phyloP scores from a whole-genome alignment of 2,797 vertebrate species.

The Mus spretus region DNA sequence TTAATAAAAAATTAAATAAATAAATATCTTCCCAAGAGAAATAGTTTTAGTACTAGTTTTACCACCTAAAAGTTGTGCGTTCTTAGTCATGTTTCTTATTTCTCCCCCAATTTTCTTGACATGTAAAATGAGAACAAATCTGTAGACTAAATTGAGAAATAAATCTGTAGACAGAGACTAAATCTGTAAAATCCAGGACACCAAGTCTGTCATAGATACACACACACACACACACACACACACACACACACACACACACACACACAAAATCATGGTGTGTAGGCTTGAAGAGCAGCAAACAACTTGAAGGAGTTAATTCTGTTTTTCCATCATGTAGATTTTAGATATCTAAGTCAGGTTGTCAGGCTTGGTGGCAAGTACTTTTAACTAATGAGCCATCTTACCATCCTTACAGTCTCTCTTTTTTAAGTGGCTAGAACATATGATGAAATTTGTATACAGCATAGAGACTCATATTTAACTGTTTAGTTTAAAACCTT shows the following conservation, averaged over 20 bases:
- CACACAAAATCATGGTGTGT: neutral
- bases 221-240: neutral
- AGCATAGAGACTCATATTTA: neutral
- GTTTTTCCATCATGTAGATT: neutral
- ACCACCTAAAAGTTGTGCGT: neutral
- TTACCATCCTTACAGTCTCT: neutral
- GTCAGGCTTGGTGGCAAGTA: neutral
- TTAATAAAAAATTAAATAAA: neutral
- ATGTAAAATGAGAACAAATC: neutral
- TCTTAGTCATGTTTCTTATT: neutral
- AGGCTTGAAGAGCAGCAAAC: neutral
- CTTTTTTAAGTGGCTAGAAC: neutral
- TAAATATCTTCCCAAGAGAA: neutral
- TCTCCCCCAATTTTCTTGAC: slow-evolving; percentile 16
- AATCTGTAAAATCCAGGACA: neutral
- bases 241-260: too few relatives aligned
- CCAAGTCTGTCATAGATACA: neutral
- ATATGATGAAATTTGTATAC: neutral
- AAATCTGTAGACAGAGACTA: neutral
- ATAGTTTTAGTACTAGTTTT: neutral
- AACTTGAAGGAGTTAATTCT: neutral
- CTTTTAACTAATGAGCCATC: neutral
- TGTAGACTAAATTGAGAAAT: too few relatives aligned
- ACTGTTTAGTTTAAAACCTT: neutral
- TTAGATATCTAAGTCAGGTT: neutral